phyloP scores from a whole-genome alignment of 1,140 invertebrate genomes.

The Aplysia californica region DNA sequence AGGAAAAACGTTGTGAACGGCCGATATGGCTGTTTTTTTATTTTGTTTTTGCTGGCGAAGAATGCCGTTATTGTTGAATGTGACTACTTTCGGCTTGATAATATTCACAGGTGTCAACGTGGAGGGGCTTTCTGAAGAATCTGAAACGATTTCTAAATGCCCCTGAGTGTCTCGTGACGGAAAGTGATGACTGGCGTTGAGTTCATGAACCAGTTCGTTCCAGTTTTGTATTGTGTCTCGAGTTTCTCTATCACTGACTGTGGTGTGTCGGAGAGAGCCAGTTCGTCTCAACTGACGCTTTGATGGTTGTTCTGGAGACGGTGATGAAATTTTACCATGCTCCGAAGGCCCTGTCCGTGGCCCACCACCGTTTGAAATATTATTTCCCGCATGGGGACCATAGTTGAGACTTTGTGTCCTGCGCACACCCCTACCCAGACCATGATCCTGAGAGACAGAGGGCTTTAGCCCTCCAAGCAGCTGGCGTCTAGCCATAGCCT shows the following conservation, averaged over 20 bases:
- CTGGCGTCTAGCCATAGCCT: background rate
- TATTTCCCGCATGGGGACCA: background rate
- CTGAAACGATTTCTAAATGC: background rate
- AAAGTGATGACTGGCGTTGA: background rate
- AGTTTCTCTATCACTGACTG: too few relatives aligned
- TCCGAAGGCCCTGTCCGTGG: background rate
- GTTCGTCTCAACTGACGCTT: too few relatives aligned
- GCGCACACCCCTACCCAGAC: background rate
- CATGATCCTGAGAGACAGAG: background rate
- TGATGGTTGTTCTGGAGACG: too few relatives aligned
- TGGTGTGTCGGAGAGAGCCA: background rate
- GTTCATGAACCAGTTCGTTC: background rate
- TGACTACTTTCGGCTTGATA: background rate
- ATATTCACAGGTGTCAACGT: background rate
- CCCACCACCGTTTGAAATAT: background rate
- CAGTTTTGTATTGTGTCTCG: background rate
- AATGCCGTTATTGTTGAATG: background rate
- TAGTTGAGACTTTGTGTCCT: background rate
- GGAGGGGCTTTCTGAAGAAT: background rate
- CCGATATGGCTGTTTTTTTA: background rate
- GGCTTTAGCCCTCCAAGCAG: background rate
- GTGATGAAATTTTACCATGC: too few relatives aligned
- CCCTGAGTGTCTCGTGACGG: background rate
- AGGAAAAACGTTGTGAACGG: background rate
- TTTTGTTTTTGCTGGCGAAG: background rate